These are phyloP conservation scores for Drosophila repletoides DNA, from an alignment of 1,140 invertebrate genomes.

Conservation along the genomic window DNA sequence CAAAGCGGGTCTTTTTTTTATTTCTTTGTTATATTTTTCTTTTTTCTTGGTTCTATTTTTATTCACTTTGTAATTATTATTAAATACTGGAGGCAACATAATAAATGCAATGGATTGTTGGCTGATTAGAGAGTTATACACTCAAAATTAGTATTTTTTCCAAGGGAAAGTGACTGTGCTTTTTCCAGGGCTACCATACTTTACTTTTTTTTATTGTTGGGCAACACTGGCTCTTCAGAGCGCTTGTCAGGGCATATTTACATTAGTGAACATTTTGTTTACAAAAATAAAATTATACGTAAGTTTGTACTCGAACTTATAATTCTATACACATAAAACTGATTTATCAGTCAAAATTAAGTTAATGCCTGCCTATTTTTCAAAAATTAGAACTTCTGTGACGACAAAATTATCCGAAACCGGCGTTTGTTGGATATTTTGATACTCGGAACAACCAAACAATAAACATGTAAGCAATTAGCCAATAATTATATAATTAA, in stretches of 20 bases:
- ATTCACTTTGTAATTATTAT: no score
- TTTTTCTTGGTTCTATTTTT: no score
- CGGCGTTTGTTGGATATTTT: slow-evolving; percentile 8
- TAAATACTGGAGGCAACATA: no score
- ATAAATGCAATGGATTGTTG: no score
- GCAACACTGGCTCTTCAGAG: not conserved
- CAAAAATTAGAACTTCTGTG: not conserved
- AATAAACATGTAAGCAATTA: not conserved
- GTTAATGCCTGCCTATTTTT: not conserved
- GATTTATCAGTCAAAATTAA: slow-evolving; percentile 7
- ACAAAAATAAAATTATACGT: not conserved
- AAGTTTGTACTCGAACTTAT: not conserved
- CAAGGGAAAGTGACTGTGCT: no score
- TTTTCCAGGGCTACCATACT: not conserved
- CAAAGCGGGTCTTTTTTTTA: no score
- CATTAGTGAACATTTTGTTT: not conserved
- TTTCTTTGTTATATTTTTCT: no score
- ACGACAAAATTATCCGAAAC: slow-evolving; percentile 11
- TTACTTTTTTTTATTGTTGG: not conserved
- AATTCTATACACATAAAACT: not conserved
- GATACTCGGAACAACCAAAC: not conserved
- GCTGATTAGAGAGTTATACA: no score
- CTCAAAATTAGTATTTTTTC: no score
- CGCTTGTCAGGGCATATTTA: not conserved
- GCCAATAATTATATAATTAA: no score